Evolutionary conservation across 2,113 vertebrate species (phyloP).

Genomic region (Andinoacara biseriatus): DNA sequence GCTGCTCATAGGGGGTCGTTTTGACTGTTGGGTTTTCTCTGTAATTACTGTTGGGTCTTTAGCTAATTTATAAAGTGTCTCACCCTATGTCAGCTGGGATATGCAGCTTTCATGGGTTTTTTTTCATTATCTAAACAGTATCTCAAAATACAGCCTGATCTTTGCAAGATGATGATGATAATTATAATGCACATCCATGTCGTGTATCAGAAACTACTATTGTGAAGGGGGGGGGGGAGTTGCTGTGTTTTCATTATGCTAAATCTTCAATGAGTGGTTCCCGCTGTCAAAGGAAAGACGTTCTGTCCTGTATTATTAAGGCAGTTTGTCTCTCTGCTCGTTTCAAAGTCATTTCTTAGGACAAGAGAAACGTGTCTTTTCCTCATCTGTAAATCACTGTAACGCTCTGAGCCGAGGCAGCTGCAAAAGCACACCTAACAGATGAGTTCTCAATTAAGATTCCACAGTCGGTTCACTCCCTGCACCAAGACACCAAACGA

Average conservation of each 20-base stretch:
- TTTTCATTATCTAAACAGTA: not conserved
- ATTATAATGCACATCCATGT: not conserved
- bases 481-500: not conserved
- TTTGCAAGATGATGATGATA: not conserved
- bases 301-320: not conserved
- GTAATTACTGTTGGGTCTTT: too few species aligned
- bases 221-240: fast-evolving
- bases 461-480: slow-evolving; percentile 22
- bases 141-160: not conserved
- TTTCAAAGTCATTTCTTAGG: not conserved
- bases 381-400: slow-evolving; percentile 32
- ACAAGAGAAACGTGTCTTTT: not conserved
- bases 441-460: slow-evolving; percentile 43
- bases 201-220: not conserved
- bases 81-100: too few species aligned
- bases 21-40: too few species aligned
- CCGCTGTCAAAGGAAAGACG: not conserved
- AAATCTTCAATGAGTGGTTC: slow-evolving; percentile 8
- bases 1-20: too few species aligned
- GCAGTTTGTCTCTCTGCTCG: not conserved
- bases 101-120: not conserved
- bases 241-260: slow-evolving; percentile 4
- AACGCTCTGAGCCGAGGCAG: slow-evolving; percentile 15
- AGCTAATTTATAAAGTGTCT: too few species aligned
- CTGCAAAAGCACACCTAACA: slow-evolving; percentile 37